phyloP scores from a whole-genome alignment of 2,888 invertebrate genomes.

The Lamellibrachia satsuma region DNA sequence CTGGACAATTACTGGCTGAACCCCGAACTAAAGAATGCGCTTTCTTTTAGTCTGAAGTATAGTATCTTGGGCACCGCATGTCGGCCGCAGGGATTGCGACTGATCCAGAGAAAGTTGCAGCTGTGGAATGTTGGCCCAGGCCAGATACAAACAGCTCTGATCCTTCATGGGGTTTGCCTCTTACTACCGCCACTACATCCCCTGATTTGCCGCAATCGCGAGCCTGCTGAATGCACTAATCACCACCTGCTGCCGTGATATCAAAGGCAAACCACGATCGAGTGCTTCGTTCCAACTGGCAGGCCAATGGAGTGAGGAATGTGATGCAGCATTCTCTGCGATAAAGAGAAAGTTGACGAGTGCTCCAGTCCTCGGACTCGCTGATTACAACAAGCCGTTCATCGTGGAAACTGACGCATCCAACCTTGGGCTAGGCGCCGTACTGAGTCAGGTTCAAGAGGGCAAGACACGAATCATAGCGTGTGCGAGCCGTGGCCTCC shows the following conservation, averaged over 20 bases:
- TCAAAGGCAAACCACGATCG: no score
- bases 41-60: constrained; percentile 34
- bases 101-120: constrained; percentile 29
- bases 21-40: constrained; percentile 38
- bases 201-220: background rate
- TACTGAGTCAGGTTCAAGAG: no score
- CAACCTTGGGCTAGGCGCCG: no score
- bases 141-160: constrained; percentile 24
- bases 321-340: no score
- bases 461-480: no score
- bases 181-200: background rate
- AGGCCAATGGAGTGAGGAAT: no score
- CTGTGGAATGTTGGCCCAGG: background rate
- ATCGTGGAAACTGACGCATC: no score
- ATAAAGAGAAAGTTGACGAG: no score
- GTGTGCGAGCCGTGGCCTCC: no score
- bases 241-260: background rate
- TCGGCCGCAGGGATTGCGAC: constrained; percentile 31
- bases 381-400: no score
- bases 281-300: no score
- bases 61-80: constrained; percentile 38
- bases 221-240: background rate
- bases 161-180: constrained; percentile 14
- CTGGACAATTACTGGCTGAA: constrained; percentile 34
- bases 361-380: no score